Evolutionary conservation across 2,888 invertebrate species (phyloP).

Genomic region (Gastracanthus pulcherrimus): DNA sequence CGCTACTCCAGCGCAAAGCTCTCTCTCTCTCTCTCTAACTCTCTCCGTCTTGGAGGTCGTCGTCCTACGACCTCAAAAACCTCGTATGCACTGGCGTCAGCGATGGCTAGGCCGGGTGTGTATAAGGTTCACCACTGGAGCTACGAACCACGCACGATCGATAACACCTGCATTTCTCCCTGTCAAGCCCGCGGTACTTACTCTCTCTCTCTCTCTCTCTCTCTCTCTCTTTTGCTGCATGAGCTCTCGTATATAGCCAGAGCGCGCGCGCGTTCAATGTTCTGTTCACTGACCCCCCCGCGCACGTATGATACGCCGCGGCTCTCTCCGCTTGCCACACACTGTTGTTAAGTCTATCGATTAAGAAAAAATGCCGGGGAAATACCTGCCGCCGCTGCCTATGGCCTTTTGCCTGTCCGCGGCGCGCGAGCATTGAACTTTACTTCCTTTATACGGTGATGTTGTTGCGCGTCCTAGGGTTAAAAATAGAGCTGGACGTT

Average conservation of each 20-base stretch:
- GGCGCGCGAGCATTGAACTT: conserved; percentile 21
- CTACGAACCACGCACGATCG: conserved; percentile 50
- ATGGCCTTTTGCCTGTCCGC: not conserved
- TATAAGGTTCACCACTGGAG: too few relatives aligned
- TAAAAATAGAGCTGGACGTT: conserved; percentile 14
- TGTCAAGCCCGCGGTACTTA: too few relatives aligned
- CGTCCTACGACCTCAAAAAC: conserved; percentile 57
- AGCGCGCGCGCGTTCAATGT: not conserved
- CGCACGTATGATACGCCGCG: not conserved
- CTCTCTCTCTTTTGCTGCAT: too few relatives aligned
- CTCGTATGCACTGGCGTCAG: not conserved
- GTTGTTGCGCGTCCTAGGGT: not conserved
- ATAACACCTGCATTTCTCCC: conserved; percentile 55
- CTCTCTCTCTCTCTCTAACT: too few relatives aligned
- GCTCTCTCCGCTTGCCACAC: conserved; percentile 16
- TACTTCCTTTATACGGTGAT: conserved; percentile 29
- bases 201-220: too few relatives aligned
- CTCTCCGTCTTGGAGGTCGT: conserved; percentile 43
- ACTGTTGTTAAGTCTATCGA: conserved; percentile 46
- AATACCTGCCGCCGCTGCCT: conserved; percentile 1
- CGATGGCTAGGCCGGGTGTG: too few relatives aligned
- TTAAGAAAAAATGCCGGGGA: conserved; percentile 42
- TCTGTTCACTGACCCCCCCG: conserved; percentile 46
- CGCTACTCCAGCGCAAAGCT: not conserved
- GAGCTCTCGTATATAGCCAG: not conserved